These are phyloP conservation scores for Daboia siamensis DNA, from an alignment of 2,113 vertebrate species.

Conservation along the genomic window DNA sequence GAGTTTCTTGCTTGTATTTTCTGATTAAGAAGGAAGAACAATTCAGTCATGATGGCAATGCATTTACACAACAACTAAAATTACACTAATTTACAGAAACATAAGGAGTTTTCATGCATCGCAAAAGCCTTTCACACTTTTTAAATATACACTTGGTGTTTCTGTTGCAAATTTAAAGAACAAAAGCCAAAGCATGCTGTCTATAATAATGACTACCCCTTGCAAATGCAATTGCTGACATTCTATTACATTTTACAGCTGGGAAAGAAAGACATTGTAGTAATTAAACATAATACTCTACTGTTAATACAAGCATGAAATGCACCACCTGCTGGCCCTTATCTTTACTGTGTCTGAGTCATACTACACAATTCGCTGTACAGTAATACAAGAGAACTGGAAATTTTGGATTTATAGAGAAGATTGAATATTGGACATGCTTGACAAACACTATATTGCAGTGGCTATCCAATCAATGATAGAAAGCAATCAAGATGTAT, in stretches of 20 bases:
- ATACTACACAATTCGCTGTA: background rate
- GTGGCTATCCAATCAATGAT: slow-evolving; percentile 14
- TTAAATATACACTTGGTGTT: slow-evolving; percentile 1
- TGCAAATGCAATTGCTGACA: background rate
- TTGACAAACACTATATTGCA: background rate
- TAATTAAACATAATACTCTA: background rate
- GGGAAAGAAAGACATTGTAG: background rate
- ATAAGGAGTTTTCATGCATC: background rate
- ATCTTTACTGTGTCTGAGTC: background rate
- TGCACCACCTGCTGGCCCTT: slow-evolving; percentile 3
- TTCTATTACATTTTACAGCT: background rate
- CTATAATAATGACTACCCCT: background rate
- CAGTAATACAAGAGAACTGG: background rate
- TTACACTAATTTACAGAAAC: background rate
- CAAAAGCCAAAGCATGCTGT: background rate
- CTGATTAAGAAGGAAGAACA: background rate
- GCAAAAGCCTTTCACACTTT: background rate
- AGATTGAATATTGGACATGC: slow-evolving; percentile 33
- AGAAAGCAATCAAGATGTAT: slow-evolving; percentile 1
- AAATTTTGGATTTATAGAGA: background rate
- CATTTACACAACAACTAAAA: background rate
- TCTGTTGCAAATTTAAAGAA: slow-evolving; percentile 35
- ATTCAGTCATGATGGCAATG: background rate
- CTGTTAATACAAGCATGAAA: background rate
- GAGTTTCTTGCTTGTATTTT: background rate